Percentiles rank a stretch among this genome's conserved stretches.
phyloP scores from a whole-genome alignment of 2,888 invertebrate species.

The Eilema depressum region DNA sequence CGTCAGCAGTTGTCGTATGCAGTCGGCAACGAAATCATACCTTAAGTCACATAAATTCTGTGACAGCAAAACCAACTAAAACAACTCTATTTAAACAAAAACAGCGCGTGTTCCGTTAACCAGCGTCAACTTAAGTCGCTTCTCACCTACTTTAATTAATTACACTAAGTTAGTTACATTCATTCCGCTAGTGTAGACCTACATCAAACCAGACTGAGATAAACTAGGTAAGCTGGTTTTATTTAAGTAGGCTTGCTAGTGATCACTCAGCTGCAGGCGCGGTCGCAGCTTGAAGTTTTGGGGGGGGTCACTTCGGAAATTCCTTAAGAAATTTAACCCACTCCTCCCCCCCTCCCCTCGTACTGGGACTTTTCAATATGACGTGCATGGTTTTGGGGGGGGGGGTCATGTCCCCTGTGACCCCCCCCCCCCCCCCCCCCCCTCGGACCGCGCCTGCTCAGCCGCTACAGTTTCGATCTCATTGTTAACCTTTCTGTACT shows the following conservation, averaged over 20 bases:
- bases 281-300: too few relatives aligned
- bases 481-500: neutral
- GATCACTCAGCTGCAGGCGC: too few relatives aligned
- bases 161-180: slow-evolving; percentile 3
- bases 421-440: too few relatives aligned
- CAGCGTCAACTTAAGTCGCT: neutral
- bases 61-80: neutral
- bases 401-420: too few relatives aligned
- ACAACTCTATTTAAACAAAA: neutral
- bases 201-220: slow-evolving; percentile 9
- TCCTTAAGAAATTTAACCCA: too few relatives aligned
- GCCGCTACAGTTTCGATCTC: neutral
- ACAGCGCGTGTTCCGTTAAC: slow-evolving; percentile 7
- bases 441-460: too few relatives aligned
- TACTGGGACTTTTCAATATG: too few relatives aligned
- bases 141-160: slow-evolving; percentile 13
- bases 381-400: too few relatives aligned
- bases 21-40: too few relatives aligned
- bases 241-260: neutral
- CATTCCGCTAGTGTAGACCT: slow-evolving; percentile 3
- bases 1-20: too few relatives aligned
- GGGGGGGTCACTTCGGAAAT: too few relatives aligned
- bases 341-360: too few relatives aligned
- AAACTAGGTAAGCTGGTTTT: slow-evolving; percentile 11
- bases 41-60: neutral